These are phyloP conservation scores for Pachydiplax longipennis DNA, from an alignment of 2,888 invertebrate genomes.

Conservation along the genomic window DNA sequence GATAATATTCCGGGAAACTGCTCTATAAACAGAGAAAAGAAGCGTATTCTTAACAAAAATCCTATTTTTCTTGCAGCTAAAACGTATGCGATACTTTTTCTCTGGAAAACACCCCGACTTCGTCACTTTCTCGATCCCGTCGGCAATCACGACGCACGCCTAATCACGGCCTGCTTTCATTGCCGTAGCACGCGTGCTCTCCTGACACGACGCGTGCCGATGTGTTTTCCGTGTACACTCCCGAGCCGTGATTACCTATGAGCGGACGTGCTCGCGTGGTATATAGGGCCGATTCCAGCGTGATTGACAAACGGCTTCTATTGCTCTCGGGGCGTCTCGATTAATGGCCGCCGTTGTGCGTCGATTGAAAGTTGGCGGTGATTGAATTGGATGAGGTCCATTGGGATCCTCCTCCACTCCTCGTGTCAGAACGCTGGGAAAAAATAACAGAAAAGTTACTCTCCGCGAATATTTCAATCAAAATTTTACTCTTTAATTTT, in stretches of 20 bases:
- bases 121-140: too few species aligned
- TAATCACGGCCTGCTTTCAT: not conserved
- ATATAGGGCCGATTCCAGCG: not conserved
- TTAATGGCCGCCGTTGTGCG: not conserved
- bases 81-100: too few species aligned
- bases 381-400: not conserved
- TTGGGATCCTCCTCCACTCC: not conserved
- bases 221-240: not conserved
- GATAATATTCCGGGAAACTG: too few species aligned
- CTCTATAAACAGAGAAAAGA: too few species aligned
- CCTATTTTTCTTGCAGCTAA: too few species aligned
- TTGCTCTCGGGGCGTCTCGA: not conserved
- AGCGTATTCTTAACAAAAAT: too few species aligned
- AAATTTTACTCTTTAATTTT: not conserved
- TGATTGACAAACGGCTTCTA: not conserved
- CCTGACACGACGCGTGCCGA: not conserved
- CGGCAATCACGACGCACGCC: too few species aligned
- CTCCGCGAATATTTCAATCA: not conserved
- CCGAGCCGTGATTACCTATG: not conserved
- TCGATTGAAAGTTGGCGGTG: not conserved
- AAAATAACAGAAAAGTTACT: not conserved
- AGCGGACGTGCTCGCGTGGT: not conserved
- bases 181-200: not conserved
- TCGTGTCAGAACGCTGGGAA: not conserved
- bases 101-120: too few species aligned